Conservation (phyloP, 23 tunicate species). For the Ciona savignyi region DNA sequence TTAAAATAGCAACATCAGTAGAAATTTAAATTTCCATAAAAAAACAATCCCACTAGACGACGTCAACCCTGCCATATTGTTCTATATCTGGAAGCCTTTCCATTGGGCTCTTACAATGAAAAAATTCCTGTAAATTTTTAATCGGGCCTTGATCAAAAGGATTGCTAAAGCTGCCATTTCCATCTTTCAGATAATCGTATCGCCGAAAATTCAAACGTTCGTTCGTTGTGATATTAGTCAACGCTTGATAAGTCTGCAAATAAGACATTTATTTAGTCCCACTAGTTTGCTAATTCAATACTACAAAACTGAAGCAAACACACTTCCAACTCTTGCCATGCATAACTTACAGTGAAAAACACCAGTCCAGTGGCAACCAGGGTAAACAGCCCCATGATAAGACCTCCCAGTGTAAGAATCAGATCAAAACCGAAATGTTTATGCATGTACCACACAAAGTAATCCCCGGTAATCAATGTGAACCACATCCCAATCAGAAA, state of each 20-base stretch:
- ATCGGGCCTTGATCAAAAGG: constrained; percentile 89
- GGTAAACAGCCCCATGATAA: constrained; percentile 53
- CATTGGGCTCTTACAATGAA: constrained; percentile 81
- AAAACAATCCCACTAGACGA: too few relatives aligned
- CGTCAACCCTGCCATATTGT: background rate
- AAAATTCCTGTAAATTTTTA: constrained; percentile 73
- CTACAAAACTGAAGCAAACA: too few relatives aligned
- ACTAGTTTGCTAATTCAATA: too few relatives aligned
- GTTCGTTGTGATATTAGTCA: constrained; percentile 79
- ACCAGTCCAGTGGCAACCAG: constrained; percentile 28
- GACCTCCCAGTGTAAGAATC: constrained; percentile 58
- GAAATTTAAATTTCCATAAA: too few relatives aligned
- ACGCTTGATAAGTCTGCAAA: constrained; percentile 59
- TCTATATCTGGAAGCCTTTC: background rate
- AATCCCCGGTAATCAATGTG: constrained; percentile 64
- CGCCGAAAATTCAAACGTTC: constrained; percentile 66
- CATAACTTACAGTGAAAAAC: constrained; percentile 54
- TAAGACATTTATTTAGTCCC: too few relatives aligned
- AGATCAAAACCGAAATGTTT: constrained; percentile 34
- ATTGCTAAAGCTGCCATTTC: constrained; percentile 74
- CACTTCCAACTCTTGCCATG: too few relatives aligned
- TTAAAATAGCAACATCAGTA: too few relatives aligned
- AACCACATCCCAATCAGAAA: constrained; percentile 61
- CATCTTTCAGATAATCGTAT: constrained; percentile 86
- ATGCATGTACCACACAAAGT: constrained; percentile 54